Base-by-base conservation (phyloP, 2,113 vertebrate genomes). In the Chunga burmeisteri region DNA sequence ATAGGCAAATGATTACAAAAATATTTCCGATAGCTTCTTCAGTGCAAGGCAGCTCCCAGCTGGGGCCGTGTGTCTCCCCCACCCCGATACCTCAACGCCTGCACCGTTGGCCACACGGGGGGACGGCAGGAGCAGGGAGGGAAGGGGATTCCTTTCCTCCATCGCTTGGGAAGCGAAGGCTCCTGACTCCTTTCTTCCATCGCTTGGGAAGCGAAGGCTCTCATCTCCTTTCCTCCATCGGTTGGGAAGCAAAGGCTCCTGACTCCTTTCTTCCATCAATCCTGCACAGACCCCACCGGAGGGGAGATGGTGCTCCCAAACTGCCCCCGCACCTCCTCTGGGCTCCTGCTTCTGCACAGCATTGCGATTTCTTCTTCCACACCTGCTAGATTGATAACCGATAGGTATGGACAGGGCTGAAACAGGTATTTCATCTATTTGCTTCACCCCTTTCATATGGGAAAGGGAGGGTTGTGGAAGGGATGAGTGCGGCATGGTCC, bases 21-120 rank as follows among this genome's bases (percentile, higher is more conserved):
- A 13, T 55, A 27, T 92, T 90, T 78, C 26, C 42, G 34, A 23
- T 3, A 5, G n/a, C 55, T 90, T 20, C 52, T 71, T 50, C 44
- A 25, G 38, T 6, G 25, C n/a, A 21, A 70, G 46, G 66, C 71
- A 34, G 38, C 75, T 83, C 50, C 67, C 47, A 68, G n/a, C 26
- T 58, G 71, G 30, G 32, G 38, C 74, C 44, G 34, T 0, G 2
- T 3, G 1, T 78, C 19, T 42, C n/a, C 6, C 0, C 63, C 36
- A 5, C 38, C 27, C 32, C 1, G 0, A 0, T 8, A 21, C 13
- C 36, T n/a, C 77, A 44, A 13, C 3, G 6, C 40, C 50, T 15
- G 40, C 34, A 6, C 27, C 3, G 4, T 0, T 55, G 40, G 47
- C 66, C 2, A 1, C 1, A 0, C 3, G 0, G 44, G 8, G 18